phyloP scores from a whole-genome alignment of 2,113 vertebrate genomes.

The Strigops habroptila region DNA sequence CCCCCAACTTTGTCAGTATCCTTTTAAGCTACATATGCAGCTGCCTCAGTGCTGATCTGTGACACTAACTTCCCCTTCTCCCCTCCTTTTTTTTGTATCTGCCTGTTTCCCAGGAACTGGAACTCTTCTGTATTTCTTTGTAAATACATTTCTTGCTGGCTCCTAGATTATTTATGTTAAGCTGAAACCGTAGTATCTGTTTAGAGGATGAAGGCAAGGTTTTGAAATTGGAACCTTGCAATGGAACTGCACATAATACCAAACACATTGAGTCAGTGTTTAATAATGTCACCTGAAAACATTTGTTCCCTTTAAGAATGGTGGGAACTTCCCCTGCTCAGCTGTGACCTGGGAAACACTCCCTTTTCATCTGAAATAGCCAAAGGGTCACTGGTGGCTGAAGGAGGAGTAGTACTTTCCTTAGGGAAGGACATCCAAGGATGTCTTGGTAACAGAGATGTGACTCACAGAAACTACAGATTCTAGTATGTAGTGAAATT shows the following conservation, averaged over 20 bases:
- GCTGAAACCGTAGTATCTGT: background rate
- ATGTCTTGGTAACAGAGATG: background rate
- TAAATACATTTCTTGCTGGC: background rate
- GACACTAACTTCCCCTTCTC: background rate
- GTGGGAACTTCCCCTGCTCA: background rate
- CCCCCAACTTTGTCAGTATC: background rate
- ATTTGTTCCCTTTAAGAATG: conserved; percentile 6
- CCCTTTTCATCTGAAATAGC: background rate
- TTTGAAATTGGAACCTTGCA: conserved; percentile 35
- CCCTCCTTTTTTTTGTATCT: background rate
- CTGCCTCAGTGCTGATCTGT: background rate
- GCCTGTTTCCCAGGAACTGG: background rate
- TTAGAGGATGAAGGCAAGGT: background rate
- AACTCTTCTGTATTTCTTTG: background rate
- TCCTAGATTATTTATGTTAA: background rate
- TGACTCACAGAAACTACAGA: background rate
- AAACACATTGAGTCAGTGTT: background rate
- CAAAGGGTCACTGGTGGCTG: background rate
- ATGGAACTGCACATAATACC: background rate
- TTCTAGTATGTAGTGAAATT: background rate
- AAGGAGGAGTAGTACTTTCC: background rate
- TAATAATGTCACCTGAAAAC: background rate
- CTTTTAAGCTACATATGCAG: background rate
- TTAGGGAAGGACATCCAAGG: background rate
- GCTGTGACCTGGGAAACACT: background rate